phyloP scores from a whole-genome alignment of 2,888 invertebrate genomes.

The Torymus tubicola region DNA sequence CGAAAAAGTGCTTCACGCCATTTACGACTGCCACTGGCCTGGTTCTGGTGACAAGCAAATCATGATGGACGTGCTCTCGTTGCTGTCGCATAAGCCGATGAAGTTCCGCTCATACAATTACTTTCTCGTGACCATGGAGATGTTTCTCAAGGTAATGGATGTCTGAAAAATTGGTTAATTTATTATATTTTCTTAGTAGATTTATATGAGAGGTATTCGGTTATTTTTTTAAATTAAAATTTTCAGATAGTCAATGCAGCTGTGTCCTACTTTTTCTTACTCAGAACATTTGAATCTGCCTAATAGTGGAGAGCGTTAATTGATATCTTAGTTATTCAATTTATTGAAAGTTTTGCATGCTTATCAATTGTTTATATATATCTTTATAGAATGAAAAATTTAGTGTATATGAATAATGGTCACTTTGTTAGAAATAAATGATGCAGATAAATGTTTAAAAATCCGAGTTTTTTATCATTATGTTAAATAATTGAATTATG shows the following conservation, averaged over 20 bases:
- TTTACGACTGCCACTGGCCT: constrained; percentile 63
- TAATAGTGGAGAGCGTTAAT: neutral
- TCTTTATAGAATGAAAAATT: no score
- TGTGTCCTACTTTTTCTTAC: constrained; percentile 47
- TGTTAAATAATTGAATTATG: no score
- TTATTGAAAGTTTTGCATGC: no score
- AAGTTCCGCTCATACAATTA: constrained; percentile 61
- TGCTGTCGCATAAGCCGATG: constrained; percentile 63
- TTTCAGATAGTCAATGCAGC: constrained; percentile 43
- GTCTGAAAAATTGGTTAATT: no score
- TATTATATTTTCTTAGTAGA: no score
- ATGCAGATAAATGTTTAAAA: no score
- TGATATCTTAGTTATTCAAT: no score
- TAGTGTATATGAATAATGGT: no score
- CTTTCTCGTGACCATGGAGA: constrained; percentile 62
- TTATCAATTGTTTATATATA: no score
- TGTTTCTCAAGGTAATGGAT: constrained; percentile 62
- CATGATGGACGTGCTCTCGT: constrained; percentile 57
- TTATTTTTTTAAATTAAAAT: neutral
- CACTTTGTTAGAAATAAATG: no score
- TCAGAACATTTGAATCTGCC: constrained; percentile 24
- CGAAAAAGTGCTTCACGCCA: constrained; percentile 59
- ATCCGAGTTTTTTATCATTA: no score
- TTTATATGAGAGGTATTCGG: no score
- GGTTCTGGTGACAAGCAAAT: constrained; percentile 54